Evolutionary conservation across 2,888 invertebrate genomes (phyloP), one percentile per base, ranked within the genome.

Genomic region (Lithophane leautieri): DNA sequence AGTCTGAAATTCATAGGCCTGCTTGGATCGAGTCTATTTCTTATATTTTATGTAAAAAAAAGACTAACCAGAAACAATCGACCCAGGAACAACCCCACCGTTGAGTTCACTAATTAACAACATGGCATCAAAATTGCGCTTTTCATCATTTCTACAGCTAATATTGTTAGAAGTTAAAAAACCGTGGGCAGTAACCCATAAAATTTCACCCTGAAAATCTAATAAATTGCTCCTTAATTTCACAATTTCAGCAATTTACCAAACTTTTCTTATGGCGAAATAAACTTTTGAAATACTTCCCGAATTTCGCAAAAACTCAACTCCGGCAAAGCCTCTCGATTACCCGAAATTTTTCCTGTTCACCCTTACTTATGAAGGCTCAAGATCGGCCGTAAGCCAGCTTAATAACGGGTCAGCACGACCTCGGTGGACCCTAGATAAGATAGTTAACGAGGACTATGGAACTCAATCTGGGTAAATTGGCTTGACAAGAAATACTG

Each of bases 381-480:
- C 73, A 67, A 58, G 28, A 70, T 50, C 58, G 40, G 16, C 28
- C 25, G 60, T 70, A 60, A 62, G 47, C 16, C 19, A 67, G 54
- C 61, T 67, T 82, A 67, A 73, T 65, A 56, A 19, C 8, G 65
- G 78, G 82, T 52, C 79, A 82, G 42, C 34, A 61, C 66, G 70
- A 70, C 78, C 81, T 68, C 70, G 34, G 40, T 25, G 22, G 56
- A 67, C 56, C 52, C 54, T 25, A 68, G 70, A 82, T 82, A 82
- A 83, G 70, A 82, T 69, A 61, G 63, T 71, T 74, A 75, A 82
- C 28, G 58, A 67, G 22, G 63, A 34, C 61, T 74, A 19, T 25
- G 56, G 73, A 78, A 66, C 54, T 62, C 67, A 81, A 82, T 81
- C 63, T 63, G 25, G 50, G 54, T 60, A 82, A 76, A 81, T 81